phyloP scores from a whole-genome alignment of 1,140 invertebrate species.

The Cotesia chilonis region DNA sequence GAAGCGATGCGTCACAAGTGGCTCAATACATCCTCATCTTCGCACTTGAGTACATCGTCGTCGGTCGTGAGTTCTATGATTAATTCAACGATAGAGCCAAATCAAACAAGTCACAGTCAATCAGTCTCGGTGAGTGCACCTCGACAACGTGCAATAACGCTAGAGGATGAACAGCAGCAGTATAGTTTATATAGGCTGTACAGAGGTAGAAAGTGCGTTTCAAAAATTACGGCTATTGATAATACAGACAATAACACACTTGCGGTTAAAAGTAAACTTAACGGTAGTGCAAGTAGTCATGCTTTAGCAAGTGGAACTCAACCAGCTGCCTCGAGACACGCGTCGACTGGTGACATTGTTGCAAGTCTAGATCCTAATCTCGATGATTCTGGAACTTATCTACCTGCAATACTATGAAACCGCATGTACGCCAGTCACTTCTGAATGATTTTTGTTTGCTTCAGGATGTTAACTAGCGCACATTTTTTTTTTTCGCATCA shows the following conservation, averaged over 20 bases:
- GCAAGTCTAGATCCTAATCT: slow-evolving; percentile 68
- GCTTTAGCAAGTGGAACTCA: slow-evolving; percentile 57
- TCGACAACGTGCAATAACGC: slow-evolving; percentile 50
- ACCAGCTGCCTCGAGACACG: slow-evolving; percentile 58
- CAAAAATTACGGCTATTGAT: slow-evolving; percentile 57
- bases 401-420: slow-evolving; percentile 71
- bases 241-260: slow-evolving; percentile 46
- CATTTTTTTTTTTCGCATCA: neutral
- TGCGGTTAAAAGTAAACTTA: slow-evolving; percentile 61
- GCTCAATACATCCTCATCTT: slow-evolving; percentile 63
- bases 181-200: slow-evolving; percentile 60
- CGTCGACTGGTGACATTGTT: slow-evolving; percentile 63
- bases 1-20: slow-evolving; percentile 85
- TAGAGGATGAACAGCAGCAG: slow-evolving; percentile 54
- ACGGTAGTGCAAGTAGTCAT: slow-evolving; percentile 62
- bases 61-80: slow-evolving; percentile 49
- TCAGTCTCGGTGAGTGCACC: slow-evolving; percentile 52
- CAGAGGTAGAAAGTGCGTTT: slow-evolving; percentile 56
- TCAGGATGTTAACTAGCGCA: slow-evolving; percentile 3
- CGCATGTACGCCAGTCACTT: slow-evolving; percentile 62
- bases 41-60: slow-evolving; percentile 52
- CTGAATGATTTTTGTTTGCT: slow-evolving; percentile 44
- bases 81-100: slow-evolving; percentile 50
- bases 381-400: slow-evolving; percentile 73
- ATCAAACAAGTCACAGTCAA: slow-evolving; percentile 53